Percentiles rank a stretch among this genome's conserved stretches.
These are phyloP conservation scores for Pelosia muscerda DNA, from an alignment of 2,888 invertebrate genomes.

Conservation along the genomic window DNA sequence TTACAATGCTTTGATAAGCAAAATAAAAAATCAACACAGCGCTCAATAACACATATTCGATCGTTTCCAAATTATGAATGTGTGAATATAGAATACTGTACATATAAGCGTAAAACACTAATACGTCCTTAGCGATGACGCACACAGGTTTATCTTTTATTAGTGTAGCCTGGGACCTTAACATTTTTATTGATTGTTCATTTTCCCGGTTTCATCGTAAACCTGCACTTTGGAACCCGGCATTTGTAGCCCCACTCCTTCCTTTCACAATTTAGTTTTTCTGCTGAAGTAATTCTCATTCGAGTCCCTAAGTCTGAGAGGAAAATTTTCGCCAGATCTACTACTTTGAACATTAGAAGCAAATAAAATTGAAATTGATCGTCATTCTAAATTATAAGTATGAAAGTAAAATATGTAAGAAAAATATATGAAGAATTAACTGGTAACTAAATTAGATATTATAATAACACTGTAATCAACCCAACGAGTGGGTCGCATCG, in stretches of 20 bases:
- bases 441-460: constrained; percentile 49
- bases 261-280: not conserved
- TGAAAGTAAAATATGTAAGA: constrained; percentile 27
- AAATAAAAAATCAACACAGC: not conserved
- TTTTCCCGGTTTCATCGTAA: no score
- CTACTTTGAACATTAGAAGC: not conserved
- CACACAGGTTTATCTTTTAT: no score
- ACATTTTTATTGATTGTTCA: no score
- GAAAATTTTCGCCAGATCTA: not conserved
- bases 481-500: constrained; percentile 46
- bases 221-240: no score
- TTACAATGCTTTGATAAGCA: not conserved
- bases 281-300: not conserved
- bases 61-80: no score
- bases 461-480: constrained; percentile 51
- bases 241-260: not conserved
- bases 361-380: not conserved
- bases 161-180: no score
- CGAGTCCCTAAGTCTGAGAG: not conserved
- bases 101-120: no score
- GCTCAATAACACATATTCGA: no score
- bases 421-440: constrained; percentile 45
- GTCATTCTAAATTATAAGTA: constrained; percentile 26
- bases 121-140: no score
- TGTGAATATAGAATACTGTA: no score